These are phyloP conservation scores for Chalcosyrphus nemorum DNA, from an alignment of 2,888 invertebrate genomes.

Conservation along the genomic window DNA sequence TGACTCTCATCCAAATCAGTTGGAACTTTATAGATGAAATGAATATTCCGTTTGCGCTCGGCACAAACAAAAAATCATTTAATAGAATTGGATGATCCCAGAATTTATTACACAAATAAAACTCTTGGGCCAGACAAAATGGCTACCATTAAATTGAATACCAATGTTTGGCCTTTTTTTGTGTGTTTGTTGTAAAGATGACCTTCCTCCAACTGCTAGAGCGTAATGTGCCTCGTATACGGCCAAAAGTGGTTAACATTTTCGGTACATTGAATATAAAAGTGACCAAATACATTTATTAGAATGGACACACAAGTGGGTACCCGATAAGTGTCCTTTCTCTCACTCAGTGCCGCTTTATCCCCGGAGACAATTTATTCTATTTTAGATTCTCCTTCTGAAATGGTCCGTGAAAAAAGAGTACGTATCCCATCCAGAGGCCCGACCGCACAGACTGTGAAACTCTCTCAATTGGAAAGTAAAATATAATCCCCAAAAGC, in stretches of 20 bases:
- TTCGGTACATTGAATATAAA: constrained; percentile 71
- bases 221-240: not conserved
- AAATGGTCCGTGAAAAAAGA: constrained; percentile 69
- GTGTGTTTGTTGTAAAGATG: not conserved
- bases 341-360: not conserved
- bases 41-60: too few relatives aligned
- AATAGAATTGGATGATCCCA: constrained; percentile 58
- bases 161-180: constrained; percentile 25
- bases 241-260: constrained; percentile 20
- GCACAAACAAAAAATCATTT: too few relatives aligned
- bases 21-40: too few relatives aligned
- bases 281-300: constrained; percentile 67
- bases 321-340: constrained; percentile 57
- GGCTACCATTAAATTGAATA: constrained; percentile 56
- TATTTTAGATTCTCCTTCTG: constrained; percentile 62
- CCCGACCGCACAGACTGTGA: constrained; percentile 56
- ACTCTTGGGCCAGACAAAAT: constrained; percentile 50
- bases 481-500: constrained; percentile 67
- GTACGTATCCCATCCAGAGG: constrained; percentile 35
- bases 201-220: not conserved
- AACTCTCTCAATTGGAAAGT: constrained; percentile 67
- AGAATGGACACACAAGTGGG: constrained; percentile 59
- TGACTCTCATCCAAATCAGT: too few relatives aligned
- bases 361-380: constrained; percentile 63
- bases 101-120: constrained; percentile 52